Evolutionary conservation across 1,140 invertebrate species (phyloP), one percentile per base, ranked within the genome.

Genomic region (Drosophila navojoa): DNA sequence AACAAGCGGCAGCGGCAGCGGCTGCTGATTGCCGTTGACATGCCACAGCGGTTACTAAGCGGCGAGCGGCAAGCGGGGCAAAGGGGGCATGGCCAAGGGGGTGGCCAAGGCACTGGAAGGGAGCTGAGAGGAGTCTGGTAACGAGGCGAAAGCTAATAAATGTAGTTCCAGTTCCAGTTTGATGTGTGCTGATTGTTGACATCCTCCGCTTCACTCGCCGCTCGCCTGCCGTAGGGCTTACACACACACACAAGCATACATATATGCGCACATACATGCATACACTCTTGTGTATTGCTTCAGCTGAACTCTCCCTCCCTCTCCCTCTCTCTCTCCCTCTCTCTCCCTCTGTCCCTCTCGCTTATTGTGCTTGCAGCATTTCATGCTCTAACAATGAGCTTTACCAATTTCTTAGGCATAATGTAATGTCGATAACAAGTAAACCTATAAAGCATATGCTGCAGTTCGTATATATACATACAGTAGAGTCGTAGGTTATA

Each of bases 61-160:
- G 29, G 11, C n/a, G 11, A n/a, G 7, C 11, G 11, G 11, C 9
- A 11, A 7, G 16, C 2, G 16, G 45, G 45, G n/a, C n/a, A n/a
- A n/a, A 1, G 16, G 16, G 4, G 6, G 35, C n/a, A 7, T 4
- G 10, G 7, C n/a, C n/a, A n/a, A 22, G 35, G 9, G 32, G 27
- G 27, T 6, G 27, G 13, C 16, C 9, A 4, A 27, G 54, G 16
- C 9, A n/a, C 10, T 13, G 2, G 7, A 4, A n/a, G 16, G 70
- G 27, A 10, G 53, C 42, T 15, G 42, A 15, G n/a, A 54, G 32
- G 59, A 5, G 13, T 25, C 27, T 59, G 32, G 35, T 9, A 32
- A 38, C 44, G 35, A 45, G 40, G 29, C 63, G 71, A 72, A 55
- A 87, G 82, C 82, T 86, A 86, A 86, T 86, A 86, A 86, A 86